Conservation (phyloP, 1,140 invertebrate genomes). For the Samia ricini region DNA sequence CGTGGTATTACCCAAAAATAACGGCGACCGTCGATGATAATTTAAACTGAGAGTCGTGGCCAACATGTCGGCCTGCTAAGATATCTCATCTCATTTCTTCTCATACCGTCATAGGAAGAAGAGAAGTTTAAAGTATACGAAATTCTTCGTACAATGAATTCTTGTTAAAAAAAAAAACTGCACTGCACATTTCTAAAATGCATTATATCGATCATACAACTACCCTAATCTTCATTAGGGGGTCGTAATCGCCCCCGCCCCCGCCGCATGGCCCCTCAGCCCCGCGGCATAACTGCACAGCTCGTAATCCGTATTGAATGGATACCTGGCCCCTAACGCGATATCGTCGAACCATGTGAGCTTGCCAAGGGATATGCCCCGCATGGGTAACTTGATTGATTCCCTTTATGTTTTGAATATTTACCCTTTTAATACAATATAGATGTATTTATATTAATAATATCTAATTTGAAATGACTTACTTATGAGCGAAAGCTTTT, state of each 20-base stretch:
- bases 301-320: not conserved
- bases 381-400: not conserved
- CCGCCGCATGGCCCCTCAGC: not conserved
- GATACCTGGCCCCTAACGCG: not conserved
- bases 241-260: not conserved
- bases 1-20: no score
- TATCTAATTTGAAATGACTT: no score
- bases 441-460: not conserved
- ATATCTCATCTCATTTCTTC: no score
- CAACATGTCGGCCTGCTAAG: no score
- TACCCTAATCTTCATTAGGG: not conserved
- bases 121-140: no score
- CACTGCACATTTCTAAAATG: not conserved
- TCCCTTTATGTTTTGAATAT: not conserved
- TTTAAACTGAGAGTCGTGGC: no score
- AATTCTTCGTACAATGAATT: no score
- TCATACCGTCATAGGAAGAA: no score
- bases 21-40: no score
- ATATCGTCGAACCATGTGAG: not conserved
- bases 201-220: not conserved
- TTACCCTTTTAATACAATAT: not conserved
- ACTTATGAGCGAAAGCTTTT: no score
- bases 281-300: not conserved
- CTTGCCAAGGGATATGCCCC: not conserved
- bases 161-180: not conserved